These are phyloP conservation scores for Tenthredo scrophulariae DNA, from an alignment of 2,888 invertebrate genomes.

Conservation along the genomic window DNA sequence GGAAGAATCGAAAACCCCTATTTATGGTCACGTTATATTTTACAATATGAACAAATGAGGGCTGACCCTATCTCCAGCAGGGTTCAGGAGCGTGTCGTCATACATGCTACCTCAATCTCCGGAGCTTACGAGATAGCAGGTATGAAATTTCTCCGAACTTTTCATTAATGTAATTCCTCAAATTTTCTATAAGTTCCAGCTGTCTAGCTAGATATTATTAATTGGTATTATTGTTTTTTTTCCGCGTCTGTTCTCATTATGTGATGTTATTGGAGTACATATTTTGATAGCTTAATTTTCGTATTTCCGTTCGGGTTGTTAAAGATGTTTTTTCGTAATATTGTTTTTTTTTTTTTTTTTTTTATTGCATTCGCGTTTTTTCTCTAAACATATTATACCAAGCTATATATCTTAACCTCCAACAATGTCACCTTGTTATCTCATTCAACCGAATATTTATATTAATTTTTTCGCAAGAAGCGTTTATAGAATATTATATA, in stretches of 20 bases:
- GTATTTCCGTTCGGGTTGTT: background rate
- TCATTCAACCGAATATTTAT: background rate
- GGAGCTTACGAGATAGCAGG: conserved; percentile 40
- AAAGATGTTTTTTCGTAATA: background rate
- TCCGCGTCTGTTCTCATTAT: background rate
- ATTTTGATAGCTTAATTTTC: background rate
- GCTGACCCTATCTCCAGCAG: background rate
- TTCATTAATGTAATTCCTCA: background rate
- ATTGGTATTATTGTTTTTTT: background rate
- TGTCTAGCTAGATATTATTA: background rate
- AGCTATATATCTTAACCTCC: background rate
- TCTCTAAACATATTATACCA: background rate
- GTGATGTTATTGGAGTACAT: background rate
- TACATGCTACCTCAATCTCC: conserved; percentile 40
- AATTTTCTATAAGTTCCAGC: background rate
- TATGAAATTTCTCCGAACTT: background rate
- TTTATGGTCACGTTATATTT: conserved; percentile 37
- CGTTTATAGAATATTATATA: too few species aligned
- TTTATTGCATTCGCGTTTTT: background rate
- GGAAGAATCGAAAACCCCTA: conserved; percentile 40
- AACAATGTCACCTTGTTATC: background rate
- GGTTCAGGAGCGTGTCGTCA: background rate
- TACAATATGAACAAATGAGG: conserved; percentile 37
- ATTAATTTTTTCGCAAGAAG: background rate
- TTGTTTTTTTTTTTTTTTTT: too few species aligned